Conservation (phyloP, 2,113 vertebrate genomes). For the Ammodytes dubius region DNA sequence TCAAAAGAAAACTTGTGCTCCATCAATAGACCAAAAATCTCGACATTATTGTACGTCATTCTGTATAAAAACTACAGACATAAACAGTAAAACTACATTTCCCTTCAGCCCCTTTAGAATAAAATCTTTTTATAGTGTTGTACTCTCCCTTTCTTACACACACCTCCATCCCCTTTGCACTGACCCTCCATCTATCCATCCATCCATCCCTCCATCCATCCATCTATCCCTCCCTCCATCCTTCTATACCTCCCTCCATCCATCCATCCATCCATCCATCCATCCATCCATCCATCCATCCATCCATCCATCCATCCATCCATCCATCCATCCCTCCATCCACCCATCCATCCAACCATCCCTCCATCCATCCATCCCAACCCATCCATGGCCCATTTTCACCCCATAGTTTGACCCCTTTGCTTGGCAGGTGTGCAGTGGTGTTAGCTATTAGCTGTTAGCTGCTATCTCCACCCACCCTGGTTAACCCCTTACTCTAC, state of each 20-base stretch:
- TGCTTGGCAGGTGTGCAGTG: conserved; percentile 81
- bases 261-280: too few relatives aligned
- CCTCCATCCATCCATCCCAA: too few relatives aligned
- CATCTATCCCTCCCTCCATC: neutral
- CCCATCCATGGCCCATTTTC: too few relatives aligned
- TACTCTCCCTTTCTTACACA: conserved; percentile 70
- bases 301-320: too few relatives aligned
- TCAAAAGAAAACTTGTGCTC: too few relatives aligned
- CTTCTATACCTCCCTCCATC: neutral
- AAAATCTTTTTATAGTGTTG: conserved; percentile 51
- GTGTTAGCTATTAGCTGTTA: conserved; percentile 66
- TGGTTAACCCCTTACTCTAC: conserved; percentile 40
- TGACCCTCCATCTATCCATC: conserved; percentile 38
- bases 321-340: too few relatives aligned
- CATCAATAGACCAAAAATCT: too few relatives aligned
- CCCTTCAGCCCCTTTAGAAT: neutral
- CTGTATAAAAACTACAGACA: too few relatives aligned
- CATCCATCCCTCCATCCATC: conserved; percentile 36
- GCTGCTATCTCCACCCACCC: conserved; percentile 42
- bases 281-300: too few relatives aligned
- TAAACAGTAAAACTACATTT: too few relatives aligned
- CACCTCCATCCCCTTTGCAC: conserved; percentile 40
- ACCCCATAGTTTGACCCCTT: neutral
- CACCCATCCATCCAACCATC: too few relatives aligned
- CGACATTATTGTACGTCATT: too few relatives aligned